These are phyloP conservation scores for Athalia circularis DNA, from an alignment of 2,888 invertebrate genomes.

Conservation along the genomic window DNA sequence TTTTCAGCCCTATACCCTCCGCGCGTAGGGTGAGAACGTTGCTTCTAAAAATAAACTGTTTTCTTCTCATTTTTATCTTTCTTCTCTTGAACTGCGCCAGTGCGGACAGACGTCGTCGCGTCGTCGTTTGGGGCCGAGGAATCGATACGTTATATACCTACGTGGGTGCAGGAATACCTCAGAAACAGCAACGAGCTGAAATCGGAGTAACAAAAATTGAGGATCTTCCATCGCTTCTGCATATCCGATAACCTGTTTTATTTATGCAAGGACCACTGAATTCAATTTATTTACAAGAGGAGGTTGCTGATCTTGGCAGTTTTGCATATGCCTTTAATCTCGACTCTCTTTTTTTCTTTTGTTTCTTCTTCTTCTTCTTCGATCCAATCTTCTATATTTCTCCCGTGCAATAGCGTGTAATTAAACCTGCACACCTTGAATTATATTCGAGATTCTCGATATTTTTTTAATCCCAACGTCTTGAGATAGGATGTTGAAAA, in stretches of 20 bases:
- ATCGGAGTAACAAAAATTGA: too few relatives aligned
- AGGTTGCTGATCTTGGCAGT: neutral
- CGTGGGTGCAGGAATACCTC: too few relatives aligned
- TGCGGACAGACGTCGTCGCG: constrained; percentile 2
- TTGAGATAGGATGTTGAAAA: neutral
- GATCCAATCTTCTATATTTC: neutral
- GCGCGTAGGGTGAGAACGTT: too few relatives aligned
- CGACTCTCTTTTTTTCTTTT: neutral
- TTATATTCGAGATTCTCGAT: neutral
- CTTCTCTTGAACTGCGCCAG: neutral
- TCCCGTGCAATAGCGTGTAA: constrained; percentile 21
- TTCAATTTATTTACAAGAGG: constrained; percentile 14
- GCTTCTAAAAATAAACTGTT: too few relatives aligned
- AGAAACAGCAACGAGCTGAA: too few relatives aligned
- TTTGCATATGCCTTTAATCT: neutral
- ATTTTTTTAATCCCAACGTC: neutral
- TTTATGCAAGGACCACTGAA: constrained; percentile 3
- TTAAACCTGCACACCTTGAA: neutral
- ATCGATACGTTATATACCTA: too few relatives aligned
- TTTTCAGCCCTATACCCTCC: neutral
- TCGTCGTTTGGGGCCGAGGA: neutral
- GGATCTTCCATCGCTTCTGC: too few relatives aligned
- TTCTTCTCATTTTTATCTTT: neutral
- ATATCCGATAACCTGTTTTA: neutral
- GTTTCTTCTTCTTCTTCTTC: neutral